These are phyloP conservation scores for Hormaphis cornu DNA, from an alignment of 1,140 invertebrate genomes.

Conservation along the genomic window DNA sequence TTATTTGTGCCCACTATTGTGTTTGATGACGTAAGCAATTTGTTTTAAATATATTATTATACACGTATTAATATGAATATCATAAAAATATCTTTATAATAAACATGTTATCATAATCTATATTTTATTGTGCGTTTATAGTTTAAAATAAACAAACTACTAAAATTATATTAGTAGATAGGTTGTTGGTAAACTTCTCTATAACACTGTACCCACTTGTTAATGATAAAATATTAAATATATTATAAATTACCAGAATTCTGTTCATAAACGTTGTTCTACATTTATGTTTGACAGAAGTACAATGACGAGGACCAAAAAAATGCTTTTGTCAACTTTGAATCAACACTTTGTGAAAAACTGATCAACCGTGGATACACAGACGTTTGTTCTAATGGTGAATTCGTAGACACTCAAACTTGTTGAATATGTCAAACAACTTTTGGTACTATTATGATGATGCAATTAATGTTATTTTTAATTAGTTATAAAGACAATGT, in stretches of 20 bases:
- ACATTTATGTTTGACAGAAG: background rate
- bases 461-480: too few species aligned
- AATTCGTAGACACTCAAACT: background rate
- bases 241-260: too few species aligned
- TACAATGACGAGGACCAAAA: background rate
- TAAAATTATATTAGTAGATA: too few species aligned
- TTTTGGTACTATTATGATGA: background rate
- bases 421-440: background rate
- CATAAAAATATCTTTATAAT: too few species aligned
- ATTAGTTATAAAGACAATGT: too few species aligned
- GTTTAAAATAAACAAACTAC: too few species aligned
- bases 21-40: background rate
- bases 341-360: background rate
- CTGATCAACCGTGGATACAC: background rate
- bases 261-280: too few species aligned
- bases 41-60: background rate
- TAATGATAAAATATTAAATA: too few species aligned
- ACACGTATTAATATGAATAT: background rate
- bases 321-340: background rate
- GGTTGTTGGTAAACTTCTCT: too few species aligned
- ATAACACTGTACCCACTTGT: too few species aligned
- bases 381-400: background rate
- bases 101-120: too few species aligned
- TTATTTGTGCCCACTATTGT: slow-evolving; percentile 1
- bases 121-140: too few species aligned